phyloP scores from a whole-genome alignment of 2,888 invertebrate genomes.

The Leptura quadrifasciata region DNA sequence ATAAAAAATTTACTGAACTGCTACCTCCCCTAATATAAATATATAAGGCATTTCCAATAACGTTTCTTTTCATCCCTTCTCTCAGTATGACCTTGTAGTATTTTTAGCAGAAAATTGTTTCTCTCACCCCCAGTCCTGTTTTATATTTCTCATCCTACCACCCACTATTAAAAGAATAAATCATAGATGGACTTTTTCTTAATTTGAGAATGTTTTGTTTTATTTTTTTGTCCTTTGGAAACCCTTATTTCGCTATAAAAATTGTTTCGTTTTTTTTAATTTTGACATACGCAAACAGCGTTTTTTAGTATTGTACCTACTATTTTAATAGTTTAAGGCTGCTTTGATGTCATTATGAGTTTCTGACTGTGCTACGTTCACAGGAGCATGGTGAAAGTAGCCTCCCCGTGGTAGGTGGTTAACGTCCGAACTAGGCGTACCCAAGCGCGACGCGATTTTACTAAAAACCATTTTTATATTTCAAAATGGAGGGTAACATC shows the following conservation, averaged over 20 bases:
- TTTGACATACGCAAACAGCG: neutral
- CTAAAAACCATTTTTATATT: slow-evolving; percentile 47
- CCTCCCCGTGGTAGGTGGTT: slow-evolving; percentile 58
- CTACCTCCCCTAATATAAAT: neutral
- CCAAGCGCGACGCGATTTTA: slow-evolving; percentile 65
- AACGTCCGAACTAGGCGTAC: slow-evolving; percentile 73
- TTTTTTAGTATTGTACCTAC: slow-evolving; percentile 1
- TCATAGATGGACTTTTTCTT: neutral
- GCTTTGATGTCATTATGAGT: neutral
- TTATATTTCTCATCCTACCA: slow-evolving; percentile 15
- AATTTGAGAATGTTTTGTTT: neutral
- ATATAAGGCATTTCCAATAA: no score
- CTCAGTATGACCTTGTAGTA: neutral
- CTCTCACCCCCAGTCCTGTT: neutral
- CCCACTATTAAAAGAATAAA: neutral
- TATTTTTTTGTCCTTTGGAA: neutral
- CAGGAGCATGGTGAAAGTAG: slow-evolving; percentile 70
- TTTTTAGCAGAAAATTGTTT: neutral
- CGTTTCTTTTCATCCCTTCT: neutral
- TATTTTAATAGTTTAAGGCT: slow-evolving; percentile 1
- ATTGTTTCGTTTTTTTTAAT: neutral
- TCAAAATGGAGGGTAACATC: slow-evolving; percentile 38
- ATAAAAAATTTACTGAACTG: neutral
- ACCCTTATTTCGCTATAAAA: neutral
- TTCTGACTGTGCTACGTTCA: slow-evolving; percentile 65